These are phyloP conservation scores for Aurelia sp. DNA, from an alignment of 30 jellyfish, hydroid and myxozoan genomes.

Conservation along the genomic window DNA sequence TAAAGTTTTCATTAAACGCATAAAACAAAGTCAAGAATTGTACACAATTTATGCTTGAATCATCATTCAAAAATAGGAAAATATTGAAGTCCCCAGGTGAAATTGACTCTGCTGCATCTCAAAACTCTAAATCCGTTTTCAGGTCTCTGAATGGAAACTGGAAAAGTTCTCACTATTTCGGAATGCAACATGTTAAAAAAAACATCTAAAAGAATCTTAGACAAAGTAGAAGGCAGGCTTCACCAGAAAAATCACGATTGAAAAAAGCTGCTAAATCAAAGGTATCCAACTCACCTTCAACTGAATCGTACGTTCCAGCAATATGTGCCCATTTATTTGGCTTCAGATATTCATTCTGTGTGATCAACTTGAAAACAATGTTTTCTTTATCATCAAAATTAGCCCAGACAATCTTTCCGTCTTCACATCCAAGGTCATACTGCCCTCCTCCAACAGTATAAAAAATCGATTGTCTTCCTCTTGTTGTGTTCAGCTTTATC, in stretches of 20 bases:
- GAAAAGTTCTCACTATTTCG: too few relatives aligned
- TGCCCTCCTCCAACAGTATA: conserved; percentile 94
- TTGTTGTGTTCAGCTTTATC: conserved; percentile 77
- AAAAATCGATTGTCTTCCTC: conserved; percentile 84
- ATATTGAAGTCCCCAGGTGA: too few relatives aligned
- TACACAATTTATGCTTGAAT: too few relatives aligned
- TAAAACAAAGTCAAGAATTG: too few relatives aligned
- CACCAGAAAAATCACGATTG: neutral
- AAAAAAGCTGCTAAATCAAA: neutral
- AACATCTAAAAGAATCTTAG: neutral
- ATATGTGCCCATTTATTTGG: conserved; percentile 96
- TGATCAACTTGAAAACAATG: conserved; percentile 59
- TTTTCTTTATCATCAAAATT: conserved; percentile 77
- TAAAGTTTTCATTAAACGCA: too few relatives aligned
- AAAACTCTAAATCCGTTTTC: too few relatives aligned
- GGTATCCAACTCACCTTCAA: conserved; percentile 67
- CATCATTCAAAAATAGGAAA: too few relatives aligned
- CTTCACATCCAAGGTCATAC: conserved; percentile 70
- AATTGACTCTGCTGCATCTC: too few relatives aligned
- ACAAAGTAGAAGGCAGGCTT: neutral
- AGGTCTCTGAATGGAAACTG: too few relatives aligned
- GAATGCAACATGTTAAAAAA: too few relatives aligned
- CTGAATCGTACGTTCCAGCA: conserved; percentile 88
- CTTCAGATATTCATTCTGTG: conserved; percentile 55
- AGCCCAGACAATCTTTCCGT: conserved; percentile 87